These are phyloP conservation scores for Osmoderma eremita DNA, from an alignment of 2,888 invertebrate species.

Conservation along the genomic window DNA sequence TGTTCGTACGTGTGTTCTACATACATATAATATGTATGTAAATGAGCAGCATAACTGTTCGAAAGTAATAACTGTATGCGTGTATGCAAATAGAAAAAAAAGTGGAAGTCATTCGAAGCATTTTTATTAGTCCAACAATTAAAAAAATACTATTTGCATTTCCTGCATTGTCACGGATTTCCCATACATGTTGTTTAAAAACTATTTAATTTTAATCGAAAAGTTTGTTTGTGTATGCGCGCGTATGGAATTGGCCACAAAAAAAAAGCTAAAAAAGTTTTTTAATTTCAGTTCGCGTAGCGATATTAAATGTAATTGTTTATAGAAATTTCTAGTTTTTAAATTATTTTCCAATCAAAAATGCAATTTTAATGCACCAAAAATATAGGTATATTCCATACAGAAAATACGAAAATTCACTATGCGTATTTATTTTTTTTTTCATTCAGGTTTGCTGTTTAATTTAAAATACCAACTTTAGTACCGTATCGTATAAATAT, in stretches of 20 bases:
- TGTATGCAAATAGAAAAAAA: conserved; percentile 24
- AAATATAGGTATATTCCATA: no score
- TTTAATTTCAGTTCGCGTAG: no score
- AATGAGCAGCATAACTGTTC: conserved; percentile 31
- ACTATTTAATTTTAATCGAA: no score
- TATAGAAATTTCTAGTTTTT: no score
- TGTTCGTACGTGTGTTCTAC: conserved; percentile 4
- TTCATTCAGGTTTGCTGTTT: conserved; percentile 19
- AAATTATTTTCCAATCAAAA: no score
- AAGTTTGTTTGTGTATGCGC: no score
- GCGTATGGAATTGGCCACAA: no score
- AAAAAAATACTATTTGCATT: background rate
- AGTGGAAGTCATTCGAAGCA: conserved; percentile 17
- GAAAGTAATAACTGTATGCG: conserved; percentile 29
- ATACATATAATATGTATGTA: conserved; percentile 30
- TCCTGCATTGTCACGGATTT: background rate
- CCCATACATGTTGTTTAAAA: no score
- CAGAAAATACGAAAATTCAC: no score
- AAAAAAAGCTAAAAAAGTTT: no score
- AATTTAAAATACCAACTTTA: conserved; percentile 2
- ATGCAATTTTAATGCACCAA: no score
- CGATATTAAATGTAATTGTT: no score
- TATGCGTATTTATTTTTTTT: conserved; percentile 17
- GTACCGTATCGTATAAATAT: conserved; percentile 7
- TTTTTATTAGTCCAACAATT: conserved; percentile 23